Conservation (phyloP, 1,140 invertebrate genomes). For the Cyclargus thomasi region DNA sequence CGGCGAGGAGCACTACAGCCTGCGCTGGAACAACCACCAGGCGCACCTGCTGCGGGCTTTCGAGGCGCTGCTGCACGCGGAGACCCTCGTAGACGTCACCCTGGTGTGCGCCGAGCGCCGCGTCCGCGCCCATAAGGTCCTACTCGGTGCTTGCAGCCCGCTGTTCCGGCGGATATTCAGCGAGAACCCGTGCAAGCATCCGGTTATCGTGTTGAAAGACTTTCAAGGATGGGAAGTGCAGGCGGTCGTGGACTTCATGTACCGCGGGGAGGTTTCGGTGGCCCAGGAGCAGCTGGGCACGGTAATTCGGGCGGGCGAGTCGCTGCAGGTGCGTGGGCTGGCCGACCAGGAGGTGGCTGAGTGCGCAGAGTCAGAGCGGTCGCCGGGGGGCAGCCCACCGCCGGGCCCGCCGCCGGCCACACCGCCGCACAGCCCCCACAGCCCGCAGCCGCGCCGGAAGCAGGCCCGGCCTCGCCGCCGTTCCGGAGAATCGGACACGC, state of each 20-base stretch:
- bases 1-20: slow-evolving; percentile 87
- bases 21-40: slow-evolving; percentile 95
- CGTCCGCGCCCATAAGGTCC: slow-evolving; percentile 91
- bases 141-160: slow-evolving; percentile 92
- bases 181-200: slow-evolving; percentile 94
- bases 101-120: slow-evolving; percentile 89
- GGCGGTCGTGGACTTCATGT: slow-evolving; percentile 94
- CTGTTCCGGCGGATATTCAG: slow-evolving; percentile 92
- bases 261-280: slow-evolving; percentile 91
- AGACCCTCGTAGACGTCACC: slow-evolving; percentile 91
- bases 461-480: slow-evolving; percentile 87
- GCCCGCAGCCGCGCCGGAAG: slow-evolving; percentile 85
- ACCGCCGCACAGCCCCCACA: slow-evolving; percentile 76
- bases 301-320: slow-evolving; percentile 90
- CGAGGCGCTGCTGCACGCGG: slow-evolving; percentile 87
- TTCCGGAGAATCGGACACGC: slow-evolving; percentile 81
- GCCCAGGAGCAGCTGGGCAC: slow-evolving; percentile 87
- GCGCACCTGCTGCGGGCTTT: slow-evolving; percentile 89
- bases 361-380: slow-evolving; percentile 48
- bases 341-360: slow-evolving; percentile 79
- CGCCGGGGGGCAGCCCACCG: slow-evolving; percentile 56
- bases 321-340: slow-evolving; percentile 86
- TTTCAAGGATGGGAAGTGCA: slow-evolving; percentile 90
- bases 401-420: slow-evolving; percentile 75
- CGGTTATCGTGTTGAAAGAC: slow-evolving; percentile 93